Percentiles rank a stretch among this genome's conserved stretches.
These are phyloP conservation scores for Parelbella ahira DNA, from an alignment of 2,888 invertebrate genomes.

Conservation along the genomic window DNA sequence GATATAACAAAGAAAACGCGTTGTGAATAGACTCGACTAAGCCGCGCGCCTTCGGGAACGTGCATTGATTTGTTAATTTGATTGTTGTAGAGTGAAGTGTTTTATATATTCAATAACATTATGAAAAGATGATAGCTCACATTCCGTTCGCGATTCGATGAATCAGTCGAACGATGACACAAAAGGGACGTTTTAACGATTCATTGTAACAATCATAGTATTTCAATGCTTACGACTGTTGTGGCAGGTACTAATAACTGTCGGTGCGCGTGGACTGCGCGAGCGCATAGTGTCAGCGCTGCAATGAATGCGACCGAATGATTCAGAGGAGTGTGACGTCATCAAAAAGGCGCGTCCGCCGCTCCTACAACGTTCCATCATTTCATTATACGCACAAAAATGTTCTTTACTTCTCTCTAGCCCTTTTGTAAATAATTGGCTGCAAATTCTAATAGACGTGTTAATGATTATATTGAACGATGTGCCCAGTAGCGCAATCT, in stretches of 20 bases:
- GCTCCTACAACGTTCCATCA: conserved; percentile 40
- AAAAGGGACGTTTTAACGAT: conserved; percentile 24
- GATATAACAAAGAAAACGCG: conserved; percentile 30
- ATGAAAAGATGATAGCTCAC: conserved; percentile 6
- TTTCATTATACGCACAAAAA: conserved; percentile 28
- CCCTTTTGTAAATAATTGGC: too few species aligned
- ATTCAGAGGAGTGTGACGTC: conserved; percentile 65
- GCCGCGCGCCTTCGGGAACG: conserved; percentile 33
- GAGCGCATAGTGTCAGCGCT: conserved; percentile 44
- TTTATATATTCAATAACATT: conserved; percentile 26
- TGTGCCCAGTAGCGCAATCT: conserved; percentile 11
- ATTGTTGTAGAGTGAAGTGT: conserved; percentile 27
- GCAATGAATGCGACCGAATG: conserved; percentile 46
- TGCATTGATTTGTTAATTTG: conserved; percentile 37
- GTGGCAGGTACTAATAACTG: conserved; percentile 40
- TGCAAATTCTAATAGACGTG: too few species aligned
- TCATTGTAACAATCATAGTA: conserved; percentile 17
- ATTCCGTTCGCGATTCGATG: conserved; percentile 7
- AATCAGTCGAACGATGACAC: conserved; percentile 21
- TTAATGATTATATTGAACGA: background rate
- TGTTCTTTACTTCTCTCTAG: too few species aligned
- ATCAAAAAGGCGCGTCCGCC: conserved; percentile 56
- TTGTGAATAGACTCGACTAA: conserved; percentile 33
- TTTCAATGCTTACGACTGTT: conserved; percentile 29
- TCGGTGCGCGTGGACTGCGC: conserved; percentile 53